Percentiles rank a stretch among this genome's conserved stretches.
Evolutionary conservation across 2,113 vertebrate species (phyloP).

Genomic region (Vombatus ursinus): DNA sequence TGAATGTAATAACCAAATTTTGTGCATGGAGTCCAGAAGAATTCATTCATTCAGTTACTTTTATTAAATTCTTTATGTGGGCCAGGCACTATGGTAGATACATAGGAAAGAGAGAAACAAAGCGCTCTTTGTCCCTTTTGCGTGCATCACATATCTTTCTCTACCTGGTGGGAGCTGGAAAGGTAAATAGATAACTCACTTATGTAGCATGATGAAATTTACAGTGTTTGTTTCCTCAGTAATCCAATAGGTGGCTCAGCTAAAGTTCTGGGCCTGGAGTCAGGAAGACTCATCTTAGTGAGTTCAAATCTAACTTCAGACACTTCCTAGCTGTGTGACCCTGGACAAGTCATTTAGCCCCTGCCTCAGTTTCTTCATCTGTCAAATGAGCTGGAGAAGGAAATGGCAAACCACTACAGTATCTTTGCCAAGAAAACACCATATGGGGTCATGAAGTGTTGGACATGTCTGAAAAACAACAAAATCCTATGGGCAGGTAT

Average conservation of each 20-base stretch:
- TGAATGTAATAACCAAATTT: background rate
- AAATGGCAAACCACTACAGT: no score
- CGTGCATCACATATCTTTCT: background rate
- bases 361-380: no score
- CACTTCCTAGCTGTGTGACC: no score
- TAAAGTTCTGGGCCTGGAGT: background rate
- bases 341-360: no score
- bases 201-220: background rate
- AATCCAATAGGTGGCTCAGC: background rate
- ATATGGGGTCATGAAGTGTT: background rate
- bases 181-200: no score
- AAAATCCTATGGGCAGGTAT: background rate
- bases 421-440: no score
- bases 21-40: background rate
- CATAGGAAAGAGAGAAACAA: background rate
- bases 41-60: background rate
- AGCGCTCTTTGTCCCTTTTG: background rate
- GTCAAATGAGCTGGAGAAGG: no score
- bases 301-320: background rate
- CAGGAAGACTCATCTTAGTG: no score
- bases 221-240: background rate
- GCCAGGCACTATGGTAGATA: background rate
- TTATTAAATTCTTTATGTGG: background rate
- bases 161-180: background rate
- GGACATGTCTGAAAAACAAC: background rate